Conservation (phyloP, 2,888 invertebrate genomes). For the Drosophila nr. perissopoda region DNA sequence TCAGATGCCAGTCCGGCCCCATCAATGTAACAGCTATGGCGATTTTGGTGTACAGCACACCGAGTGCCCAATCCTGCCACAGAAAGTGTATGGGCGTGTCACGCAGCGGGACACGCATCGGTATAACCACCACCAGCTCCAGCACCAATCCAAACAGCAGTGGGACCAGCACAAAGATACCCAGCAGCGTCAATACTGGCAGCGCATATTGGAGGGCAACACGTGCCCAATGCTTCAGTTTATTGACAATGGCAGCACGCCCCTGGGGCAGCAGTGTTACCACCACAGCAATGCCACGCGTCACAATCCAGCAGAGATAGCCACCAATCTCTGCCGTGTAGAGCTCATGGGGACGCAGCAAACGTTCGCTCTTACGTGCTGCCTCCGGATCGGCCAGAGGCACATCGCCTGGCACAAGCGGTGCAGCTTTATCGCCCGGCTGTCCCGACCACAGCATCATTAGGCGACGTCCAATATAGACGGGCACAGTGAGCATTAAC, state of each 20-base stretch:
- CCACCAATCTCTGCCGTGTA: slow-evolving; percentile 97
- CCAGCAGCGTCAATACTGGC: slow-evolving; percentile 88
- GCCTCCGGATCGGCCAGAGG: slow-evolving; percentile 49
- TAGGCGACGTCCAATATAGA: slow-evolving; percentile 94
- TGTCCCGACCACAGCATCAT: slow-evolving; percentile 91
- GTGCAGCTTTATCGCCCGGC: slow-evolving; percentile 39
- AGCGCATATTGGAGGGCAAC: slow-evolving; percentile 91
- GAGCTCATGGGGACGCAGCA: slow-evolving; percentile 94
- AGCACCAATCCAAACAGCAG: slow-evolving; percentile 95
- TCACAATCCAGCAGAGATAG: slow-evolving; percentile 97
- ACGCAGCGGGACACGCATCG: slow-evolving; percentile 95
- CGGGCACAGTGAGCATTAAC: slow-evolving; percentile 93
- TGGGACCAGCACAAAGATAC: slow-evolving; percentile 95
- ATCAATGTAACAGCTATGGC: slow-evolving; percentile 98
- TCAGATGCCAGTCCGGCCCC: slow-evolving; percentile 98
- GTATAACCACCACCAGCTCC: slow-evolving; percentile 96
- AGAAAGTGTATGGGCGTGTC: slow-evolving; percentile 95
- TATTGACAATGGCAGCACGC: slow-evolving; percentile 89
- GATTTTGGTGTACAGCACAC: slow-evolving; percentile 98
- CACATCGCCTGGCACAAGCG: slow-evolving; percentile 8
- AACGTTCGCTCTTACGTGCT: slow-evolving; percentile 73
- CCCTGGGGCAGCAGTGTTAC: slow-evolving; percentile 96
- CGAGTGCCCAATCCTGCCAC: slow-evolving; percentile 99
- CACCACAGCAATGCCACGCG: slow-evolving; percentile 92
- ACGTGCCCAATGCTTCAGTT: slow-evolving; percentile 90